phyloP scores from a whole-genome alignment of 2,797 vertebrate species.

The Pempheris klunzingeri region DNA sequence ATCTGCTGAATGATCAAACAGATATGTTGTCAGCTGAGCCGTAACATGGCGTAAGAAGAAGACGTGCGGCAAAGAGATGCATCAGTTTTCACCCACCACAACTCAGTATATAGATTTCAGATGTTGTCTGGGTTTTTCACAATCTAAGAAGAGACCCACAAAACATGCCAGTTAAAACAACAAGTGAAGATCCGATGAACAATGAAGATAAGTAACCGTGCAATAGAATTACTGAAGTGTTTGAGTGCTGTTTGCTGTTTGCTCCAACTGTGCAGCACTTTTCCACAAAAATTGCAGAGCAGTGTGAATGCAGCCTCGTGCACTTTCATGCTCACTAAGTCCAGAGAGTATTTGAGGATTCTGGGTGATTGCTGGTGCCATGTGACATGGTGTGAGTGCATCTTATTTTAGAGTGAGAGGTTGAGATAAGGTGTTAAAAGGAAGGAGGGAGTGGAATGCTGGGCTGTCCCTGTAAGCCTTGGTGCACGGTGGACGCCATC shows the following conservation, averaged over 20 bases:
- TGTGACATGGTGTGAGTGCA: constrained; percentile 76
- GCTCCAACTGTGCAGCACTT: not conserved
- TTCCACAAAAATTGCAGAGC: not conserved
- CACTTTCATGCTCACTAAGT: constrained; percentile 25
- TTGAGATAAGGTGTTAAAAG: constrained; percentile 80
- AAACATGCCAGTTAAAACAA: no score
- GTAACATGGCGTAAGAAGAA: not conserved
- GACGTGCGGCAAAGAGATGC: not conserved
- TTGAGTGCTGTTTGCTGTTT: not conserved
- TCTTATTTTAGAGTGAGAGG: constrained; percentile 82
- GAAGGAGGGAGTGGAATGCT: constrained; percentile 70
- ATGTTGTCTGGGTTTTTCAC: no score
- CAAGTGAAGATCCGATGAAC: no score
- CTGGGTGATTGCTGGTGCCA: constrained; percentile 66
- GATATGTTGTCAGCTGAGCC: not conserved
- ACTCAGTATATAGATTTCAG: no score
- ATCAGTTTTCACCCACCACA: not conserved
- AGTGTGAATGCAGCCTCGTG: constrained; percentile 19
- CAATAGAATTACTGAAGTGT: not conserved
- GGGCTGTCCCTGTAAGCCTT: constrained; percentile 67
- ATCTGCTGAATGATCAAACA: not conserved
- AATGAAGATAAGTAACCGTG: not conserved
- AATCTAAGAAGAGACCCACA: no score
- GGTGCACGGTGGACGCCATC: constrained; percentile 30
- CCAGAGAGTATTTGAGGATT: constrained; percentile 60